Evolutionary conservation across 2,797 vertebrate species (phyloP).

Genomic region (Onychomys torridus): DNA sequence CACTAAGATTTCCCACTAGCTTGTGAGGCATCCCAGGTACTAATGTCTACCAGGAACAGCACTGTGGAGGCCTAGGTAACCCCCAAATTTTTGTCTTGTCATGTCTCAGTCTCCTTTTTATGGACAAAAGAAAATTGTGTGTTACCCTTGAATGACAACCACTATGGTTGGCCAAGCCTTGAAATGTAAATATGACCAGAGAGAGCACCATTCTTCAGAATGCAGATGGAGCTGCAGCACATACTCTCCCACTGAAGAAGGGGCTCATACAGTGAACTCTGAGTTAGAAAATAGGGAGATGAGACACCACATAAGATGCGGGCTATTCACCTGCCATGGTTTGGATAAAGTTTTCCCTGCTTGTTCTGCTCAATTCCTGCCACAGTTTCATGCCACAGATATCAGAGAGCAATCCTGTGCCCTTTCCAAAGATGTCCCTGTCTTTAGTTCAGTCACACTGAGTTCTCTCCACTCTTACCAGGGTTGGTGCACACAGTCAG

Average conservation of each 20-base stretch:
- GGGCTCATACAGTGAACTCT: background rate
- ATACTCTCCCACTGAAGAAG: background rate
- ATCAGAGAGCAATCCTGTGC: background rate
- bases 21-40: background rate
- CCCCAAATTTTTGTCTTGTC: background rate
- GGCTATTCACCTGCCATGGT: background rate
- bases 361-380: background rate
- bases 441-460: background rate
- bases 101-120: constrained; percentile 14
- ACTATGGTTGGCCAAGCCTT: background rate
- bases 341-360: background rate
- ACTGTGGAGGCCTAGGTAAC: background rate
- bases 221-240: background rate
- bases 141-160: background rate
- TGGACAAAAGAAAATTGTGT: background rate
- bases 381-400: background rate
- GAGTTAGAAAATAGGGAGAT: background rate
- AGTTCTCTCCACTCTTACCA: background rate
- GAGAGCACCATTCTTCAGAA: background rate
- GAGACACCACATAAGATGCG: background rate
- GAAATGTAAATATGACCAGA: background rate
- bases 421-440: background rate
- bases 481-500: background rate
- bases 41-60: background rate
- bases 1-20: background rate